These are phyloP conservation scores for Helicoverpa assulta DNA, from an alignment of 2,888 invertebrate genomes.

Conservation along the genomic window DNA sequence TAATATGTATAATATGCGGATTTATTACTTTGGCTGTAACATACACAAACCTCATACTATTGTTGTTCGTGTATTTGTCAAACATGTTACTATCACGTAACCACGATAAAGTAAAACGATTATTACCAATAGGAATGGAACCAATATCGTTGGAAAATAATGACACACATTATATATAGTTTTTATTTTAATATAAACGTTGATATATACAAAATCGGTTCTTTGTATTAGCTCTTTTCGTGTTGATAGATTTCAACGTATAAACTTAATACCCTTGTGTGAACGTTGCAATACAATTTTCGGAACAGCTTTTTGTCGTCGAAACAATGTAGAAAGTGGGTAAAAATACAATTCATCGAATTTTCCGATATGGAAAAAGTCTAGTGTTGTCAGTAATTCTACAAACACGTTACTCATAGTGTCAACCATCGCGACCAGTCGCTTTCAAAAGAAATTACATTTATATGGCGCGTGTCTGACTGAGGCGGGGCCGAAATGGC, in stretches of 20 bases:
- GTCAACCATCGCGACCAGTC: slow-evolving; percentile 8
- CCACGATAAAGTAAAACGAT: slow-evolving; percentile 45
- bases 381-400: slow-evolving; percentile 26
- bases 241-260: slow-evolving; percentile 18
- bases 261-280: slow-evolving; percentile 10
- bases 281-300: slow-evolving; percentile 32
- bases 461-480: slow-evolving; percentile 19
- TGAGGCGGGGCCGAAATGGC: slow-evolving; percentile 12
- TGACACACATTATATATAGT: slow-evolving; percentile 29
- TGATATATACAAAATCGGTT: neutral
- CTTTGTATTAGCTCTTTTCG: slow-evolving; percentile 20
- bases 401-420: slow-evolving; percentile 22
- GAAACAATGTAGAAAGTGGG: slow-evolving; percentile 27
- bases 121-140: slow-evolving; percentile 41
- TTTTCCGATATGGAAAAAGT: slow-evolving; percentile 22
- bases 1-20: too few relatives aligned
- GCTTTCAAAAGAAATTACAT: slow-evolving; percentile 32
- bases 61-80: slow-evolving; percentile 20
- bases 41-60: slow-evolving; percentile 15
- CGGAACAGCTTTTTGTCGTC: slow-evolving; percentile 17
- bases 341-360: slow-evolving; percentile 26
- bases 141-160: slow-evolving; percentile 46
- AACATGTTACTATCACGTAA: slow-evolving; percentile 50
- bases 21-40: too few relatives aligned
- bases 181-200: slow-evolving; percentile 22